Evolutionary conservation across 64 coral and sea anemone genomes (phyloP).

Genomic region (Astreopora myriophthalma): DNA sequence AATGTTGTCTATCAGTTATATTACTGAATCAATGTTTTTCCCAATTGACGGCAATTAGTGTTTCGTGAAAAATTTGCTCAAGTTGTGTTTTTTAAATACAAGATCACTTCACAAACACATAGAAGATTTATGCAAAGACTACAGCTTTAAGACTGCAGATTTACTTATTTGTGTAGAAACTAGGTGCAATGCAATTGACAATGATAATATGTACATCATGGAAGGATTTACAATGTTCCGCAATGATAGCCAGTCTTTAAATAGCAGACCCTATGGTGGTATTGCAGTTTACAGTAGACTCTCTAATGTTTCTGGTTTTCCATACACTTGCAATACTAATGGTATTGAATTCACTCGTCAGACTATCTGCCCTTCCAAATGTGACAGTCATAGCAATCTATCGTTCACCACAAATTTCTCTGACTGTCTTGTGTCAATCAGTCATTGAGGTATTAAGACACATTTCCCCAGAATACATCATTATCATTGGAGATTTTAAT

Average conservation of each 20-base stretch:
- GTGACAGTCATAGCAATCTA: constrained; percentile 29
- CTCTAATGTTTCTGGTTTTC: neutral
- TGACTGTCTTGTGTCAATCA: neutral
- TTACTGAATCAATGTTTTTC: too few species aligned
- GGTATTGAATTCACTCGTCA: constrained; percentile 24
- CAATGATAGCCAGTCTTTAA: constrained; percentile 17
- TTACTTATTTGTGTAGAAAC: constrained; percentile 17
- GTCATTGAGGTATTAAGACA: neutral
- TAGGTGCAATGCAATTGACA: constrained; percentile 10
- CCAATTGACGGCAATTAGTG: too few species aligned
- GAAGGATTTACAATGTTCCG: neutral
- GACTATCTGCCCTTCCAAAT: constrained; percentile 10
- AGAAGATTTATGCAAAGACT: constrained; percentile 19
- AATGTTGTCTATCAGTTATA: too few species aligned
- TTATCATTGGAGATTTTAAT: constrained; percentile 48
- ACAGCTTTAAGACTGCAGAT: constrained; percentile 8
- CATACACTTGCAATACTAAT: constrained; percentile 1
- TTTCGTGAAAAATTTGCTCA: too few species aligned
- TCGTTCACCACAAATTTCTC: constrained; percentile 28
- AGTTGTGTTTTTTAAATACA: constrained; percentile 43
- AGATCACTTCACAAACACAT: constrained; percentile 44
- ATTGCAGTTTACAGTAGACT: neutral
- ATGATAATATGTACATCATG: neutral
- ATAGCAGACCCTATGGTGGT: neutral
- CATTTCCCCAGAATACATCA: neutral